Evolutionary conservation across 2,888 invertebrate genomes (phyloP).

Genomic region (Mylabris sibirica): DNA sequence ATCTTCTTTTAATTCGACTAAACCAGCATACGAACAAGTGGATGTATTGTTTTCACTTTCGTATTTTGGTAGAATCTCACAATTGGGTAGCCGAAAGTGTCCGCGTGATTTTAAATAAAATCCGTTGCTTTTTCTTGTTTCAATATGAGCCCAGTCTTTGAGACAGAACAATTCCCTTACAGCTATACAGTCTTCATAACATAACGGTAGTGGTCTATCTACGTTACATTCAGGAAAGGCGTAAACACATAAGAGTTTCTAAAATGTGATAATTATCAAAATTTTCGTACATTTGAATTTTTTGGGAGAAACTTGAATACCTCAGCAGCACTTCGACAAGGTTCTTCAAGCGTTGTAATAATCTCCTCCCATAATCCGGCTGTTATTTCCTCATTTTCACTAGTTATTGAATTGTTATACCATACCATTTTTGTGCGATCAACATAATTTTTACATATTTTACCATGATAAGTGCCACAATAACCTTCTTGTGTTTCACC

Average conservation of each 20-base stretch:
- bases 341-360: slow-evolving; percentile 78
- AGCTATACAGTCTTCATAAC: slow-evolving; percentile 93
- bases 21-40: slow-evolving; percentile 83
- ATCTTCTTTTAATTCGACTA: slow-evolving; percentile 82
- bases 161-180: slow-evolving; percentile 91
- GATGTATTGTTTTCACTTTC: slow-evolving; percentile 69
- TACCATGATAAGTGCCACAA: slow-evolving; percentile 88
- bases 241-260: slow-evolving; percentile 88
- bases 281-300: not conserved
- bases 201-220: slow-evolving; percentile 78
- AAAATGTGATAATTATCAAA: slow-evolving; percentile 14
- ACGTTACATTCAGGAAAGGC: slow-evolving; percentile 82
- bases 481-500: slow-evolving; percentile 64
- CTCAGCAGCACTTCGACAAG: slow-evolving; percentile 88
- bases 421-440: slow-evolving; percentile 64
- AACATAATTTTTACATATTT: slow-evolving; percentile 64
- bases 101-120: slow-evolving; percentile 82
- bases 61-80: slow-evolving; percentile 79
- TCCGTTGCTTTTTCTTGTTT: slow-evolving; percentile 83
- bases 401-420: slow-evolving; percentile 72
- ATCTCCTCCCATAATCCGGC: slow-evolving; percentile 86
- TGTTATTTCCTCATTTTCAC: slow-evolving; percentile 86
- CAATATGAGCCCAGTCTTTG: slow-evolving; percentile 90
- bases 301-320: slow-evolving; percentile 55
- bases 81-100: slow-evolving; percentile 88